Evolutionary conservation across 2,888 invertebrate genomes (phyloP), one percentile per base, ranked within the genome.

Genomic region (Tetragonisca angustula): DNA sequence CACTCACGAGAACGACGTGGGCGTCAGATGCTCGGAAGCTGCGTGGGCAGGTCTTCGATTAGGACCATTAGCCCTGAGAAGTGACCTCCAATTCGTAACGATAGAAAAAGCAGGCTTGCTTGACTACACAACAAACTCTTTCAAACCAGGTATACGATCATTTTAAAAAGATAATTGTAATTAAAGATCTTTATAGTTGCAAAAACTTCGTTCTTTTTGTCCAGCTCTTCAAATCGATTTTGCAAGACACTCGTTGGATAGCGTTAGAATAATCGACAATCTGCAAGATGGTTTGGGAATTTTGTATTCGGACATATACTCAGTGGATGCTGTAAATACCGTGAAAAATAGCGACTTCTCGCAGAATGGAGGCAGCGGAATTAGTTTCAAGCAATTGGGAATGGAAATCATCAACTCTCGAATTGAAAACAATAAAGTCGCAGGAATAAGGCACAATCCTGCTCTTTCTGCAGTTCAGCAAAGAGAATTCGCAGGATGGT

Each of bases 21-120:
- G 98, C 0, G 96, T 99, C 59, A 95, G 97, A 86, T 99, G 99
- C 92, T 98, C 98, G 88, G 97, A 97, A 90, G 97, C 98, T 0
- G 98, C 98, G 56, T 99, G 99, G 99, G 98, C 99, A 0, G 99
- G 99, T 0, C 95, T 99, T 0, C 95, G 99, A 88, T 97, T 99
- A 89, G 98, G 99, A 62, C 97, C 98, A 77, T 95, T 98, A 76
- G 97, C 99, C 0, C 98, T 98, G 93, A 95, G 98, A 89, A 97
- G 98, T 32, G 97, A 98, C 92, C 95, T 99, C 84, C 98, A 98
- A 93, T 98, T 97, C 90, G 96, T 98, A 11, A 97, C 97, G 3
- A 96, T 99, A 67, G 98, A 99, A 94, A 97, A 97, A 94, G 98
- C 99, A 9, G 99, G 99, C 0, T 95, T 99, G 0, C 95, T 99